A percentile compares a stretch with the other conserved stretches of the same genome.
phyloP scores from a whole-genome alignment of 92 coral and sea anemone genomes.

The Palythoa caribaeorum region DNA sequence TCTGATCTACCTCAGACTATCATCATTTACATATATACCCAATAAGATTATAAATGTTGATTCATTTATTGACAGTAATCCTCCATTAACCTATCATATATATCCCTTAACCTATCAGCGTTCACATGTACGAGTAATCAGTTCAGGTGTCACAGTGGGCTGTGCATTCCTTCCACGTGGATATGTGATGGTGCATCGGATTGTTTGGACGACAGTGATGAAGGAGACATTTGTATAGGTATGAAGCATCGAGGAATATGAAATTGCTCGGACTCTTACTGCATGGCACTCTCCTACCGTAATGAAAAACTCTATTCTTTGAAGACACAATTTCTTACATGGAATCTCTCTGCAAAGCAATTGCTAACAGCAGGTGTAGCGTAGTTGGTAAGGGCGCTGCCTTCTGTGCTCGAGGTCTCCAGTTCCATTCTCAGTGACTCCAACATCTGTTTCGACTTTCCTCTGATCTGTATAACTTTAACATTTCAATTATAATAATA shows the following conservation, averaged over 20 bases:
- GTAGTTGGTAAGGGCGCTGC: too few species aligned
- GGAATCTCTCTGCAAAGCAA: too few species aligned
- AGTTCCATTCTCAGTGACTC: too few species aligned
- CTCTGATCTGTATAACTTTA: too few species aligned
- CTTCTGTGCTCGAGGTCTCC: too few species aligned
- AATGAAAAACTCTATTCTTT: too few species aligned
- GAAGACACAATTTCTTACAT: too few species aligned
- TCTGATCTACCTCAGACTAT: neutral
- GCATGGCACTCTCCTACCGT: too few species aligned
- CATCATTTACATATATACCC: neutral
- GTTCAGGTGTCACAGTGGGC: conserved; percentile 45
- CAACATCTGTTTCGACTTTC: too few species aligned
- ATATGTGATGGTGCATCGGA: conserved; percentile 30
- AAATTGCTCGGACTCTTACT: too few species aligned
- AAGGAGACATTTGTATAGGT: conserved; percentile 45
- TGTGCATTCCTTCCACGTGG: conserved; percentile 24
- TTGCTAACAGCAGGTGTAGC: too few species aligned
- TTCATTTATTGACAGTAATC: neutral
- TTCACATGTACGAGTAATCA: conserved; percentile 32
- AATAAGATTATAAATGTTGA: neutral
- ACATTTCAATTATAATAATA: too few species aligned
- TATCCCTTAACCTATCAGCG: conserved; percentile 24
- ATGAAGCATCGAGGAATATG: neutral
- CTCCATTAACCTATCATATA: neutral
- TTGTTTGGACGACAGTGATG: conserved; percentile 42